Conservation (phyloP, 2,797 vertebrate species). For the Rousettus madagascariensis region DNA sequence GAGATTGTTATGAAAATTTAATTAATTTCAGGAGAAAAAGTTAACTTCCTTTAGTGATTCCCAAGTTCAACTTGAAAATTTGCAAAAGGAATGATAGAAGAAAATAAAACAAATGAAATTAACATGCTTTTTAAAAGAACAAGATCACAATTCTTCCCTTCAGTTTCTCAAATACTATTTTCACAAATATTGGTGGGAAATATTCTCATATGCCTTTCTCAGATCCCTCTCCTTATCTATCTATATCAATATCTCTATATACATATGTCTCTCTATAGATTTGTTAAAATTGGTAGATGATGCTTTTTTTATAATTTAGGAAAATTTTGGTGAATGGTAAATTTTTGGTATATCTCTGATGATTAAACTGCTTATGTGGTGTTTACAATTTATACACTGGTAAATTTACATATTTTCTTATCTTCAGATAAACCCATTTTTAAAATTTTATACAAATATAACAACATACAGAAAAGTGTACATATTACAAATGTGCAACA, state of each 20-base stretch:
- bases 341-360: not conserved
- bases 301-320: not conserved
- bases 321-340: not conserved
- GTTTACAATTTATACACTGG: not conserved
- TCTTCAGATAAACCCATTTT: not conserved
- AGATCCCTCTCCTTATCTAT: not conserved
- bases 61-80: not conserved
- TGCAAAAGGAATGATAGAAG: not conserved
- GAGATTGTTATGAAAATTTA: not conserved
- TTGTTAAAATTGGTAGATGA: not conserved
- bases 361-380: not conserved
- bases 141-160: not conserved
- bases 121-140: not conserved
- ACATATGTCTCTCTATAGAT: not conserved
- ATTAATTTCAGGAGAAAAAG: not conserved
- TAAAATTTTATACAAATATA: not conserved
- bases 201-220: not conserved
- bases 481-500: not conserved
- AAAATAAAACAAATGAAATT: not conserved
- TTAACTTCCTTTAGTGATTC: not conserved
- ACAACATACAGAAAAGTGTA: not conserved
- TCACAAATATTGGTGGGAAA: not conserved
- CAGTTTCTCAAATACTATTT: not conserved
- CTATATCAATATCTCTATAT: not conserved
- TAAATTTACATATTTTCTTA: not conserved